A percentile compares a stretch with the other conserved stretches of the same genome.
Conservation (phyloP, 2,113 vertebrate genomes). For the Nycticryphes semicollaris region DNA sequence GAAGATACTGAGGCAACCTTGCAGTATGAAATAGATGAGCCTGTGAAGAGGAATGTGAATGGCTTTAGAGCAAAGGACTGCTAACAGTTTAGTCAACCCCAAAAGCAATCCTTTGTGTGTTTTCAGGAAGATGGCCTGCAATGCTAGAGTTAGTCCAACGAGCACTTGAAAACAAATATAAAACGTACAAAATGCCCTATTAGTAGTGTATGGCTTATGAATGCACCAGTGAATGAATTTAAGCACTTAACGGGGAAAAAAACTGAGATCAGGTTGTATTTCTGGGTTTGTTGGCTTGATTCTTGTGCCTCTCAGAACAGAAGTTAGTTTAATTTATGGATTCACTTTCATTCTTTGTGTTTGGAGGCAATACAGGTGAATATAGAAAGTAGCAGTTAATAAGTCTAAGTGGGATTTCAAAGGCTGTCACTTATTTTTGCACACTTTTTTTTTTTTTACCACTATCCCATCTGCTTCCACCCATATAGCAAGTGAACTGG, state of each 20-base stretch:
- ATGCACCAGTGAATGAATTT: accelerated
- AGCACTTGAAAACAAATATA: neutral
- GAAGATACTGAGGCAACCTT: neutral
- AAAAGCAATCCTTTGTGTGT: neutral
- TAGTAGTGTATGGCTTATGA: neutral
- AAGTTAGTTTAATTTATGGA: neutral
- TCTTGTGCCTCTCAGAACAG: neutral
- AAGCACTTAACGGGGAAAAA: neutral
- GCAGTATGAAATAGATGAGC: neutral
- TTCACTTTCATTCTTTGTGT: neutral
- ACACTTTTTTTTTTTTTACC: no score
- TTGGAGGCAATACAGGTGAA: neutral
- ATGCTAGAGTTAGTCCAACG: neutral
- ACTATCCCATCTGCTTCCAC: neutral
- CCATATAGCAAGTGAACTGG: neutral
- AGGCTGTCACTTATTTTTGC: neutral
- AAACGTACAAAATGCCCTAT: neutral
- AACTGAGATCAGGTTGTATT: neutral
- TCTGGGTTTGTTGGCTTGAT: neutral
- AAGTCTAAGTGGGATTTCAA: neutral
- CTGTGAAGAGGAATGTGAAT: neutral
- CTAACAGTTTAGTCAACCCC: neutral
- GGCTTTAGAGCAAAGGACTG: neutral
- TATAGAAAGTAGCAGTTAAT: neutral
- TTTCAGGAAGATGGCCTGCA: neutral